Conservation (phyloP, 2,797 vertebrate species). For the Dipus sagitta region DNA sequence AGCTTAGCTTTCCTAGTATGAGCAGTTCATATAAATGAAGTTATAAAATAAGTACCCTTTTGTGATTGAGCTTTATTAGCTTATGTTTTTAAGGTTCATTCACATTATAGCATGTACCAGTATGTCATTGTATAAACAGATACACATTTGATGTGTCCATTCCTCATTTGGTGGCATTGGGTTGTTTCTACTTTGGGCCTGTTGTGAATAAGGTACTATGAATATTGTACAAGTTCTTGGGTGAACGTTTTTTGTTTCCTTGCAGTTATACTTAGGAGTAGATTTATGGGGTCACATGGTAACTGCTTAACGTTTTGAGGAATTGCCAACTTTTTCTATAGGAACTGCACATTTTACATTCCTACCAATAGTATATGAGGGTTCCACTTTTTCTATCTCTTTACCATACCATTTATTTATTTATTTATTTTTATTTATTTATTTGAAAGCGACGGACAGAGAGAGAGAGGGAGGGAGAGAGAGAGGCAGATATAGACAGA, state of each 20-base stretch:
- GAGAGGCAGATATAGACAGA: too few relatives aligned
- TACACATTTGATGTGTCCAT: not conserved
- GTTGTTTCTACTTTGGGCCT: not conserved
- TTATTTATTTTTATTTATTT: too few relatives aligned
- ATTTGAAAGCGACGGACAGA: too few relatives aligned
- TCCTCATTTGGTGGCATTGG: not conserved
- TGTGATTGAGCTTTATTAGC: not conserved
- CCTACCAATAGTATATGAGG: not conserved
- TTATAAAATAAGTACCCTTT: not conserved
- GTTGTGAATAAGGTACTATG: not conserved
- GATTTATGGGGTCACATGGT: not conserved
- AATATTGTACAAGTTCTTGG: not conserved
- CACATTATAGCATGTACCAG: not conserved
- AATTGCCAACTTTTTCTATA: not conserved
- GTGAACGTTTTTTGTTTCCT: not conserved
- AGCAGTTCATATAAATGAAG: not conserved
- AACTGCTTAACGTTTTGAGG: not conserved
- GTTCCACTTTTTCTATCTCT: not conserved
- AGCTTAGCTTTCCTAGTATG: not conserved
- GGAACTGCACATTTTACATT: not conserved
- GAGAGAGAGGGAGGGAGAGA: too few relatives aligned
- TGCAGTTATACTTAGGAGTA: not conserved
- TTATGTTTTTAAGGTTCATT: not conserved
- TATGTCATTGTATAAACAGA: not conserved
- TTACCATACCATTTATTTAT: not conserved